Conservation (phyloP, 2,797 vertebrate genomes). For the Halcyon smyrnensis region DNA sequence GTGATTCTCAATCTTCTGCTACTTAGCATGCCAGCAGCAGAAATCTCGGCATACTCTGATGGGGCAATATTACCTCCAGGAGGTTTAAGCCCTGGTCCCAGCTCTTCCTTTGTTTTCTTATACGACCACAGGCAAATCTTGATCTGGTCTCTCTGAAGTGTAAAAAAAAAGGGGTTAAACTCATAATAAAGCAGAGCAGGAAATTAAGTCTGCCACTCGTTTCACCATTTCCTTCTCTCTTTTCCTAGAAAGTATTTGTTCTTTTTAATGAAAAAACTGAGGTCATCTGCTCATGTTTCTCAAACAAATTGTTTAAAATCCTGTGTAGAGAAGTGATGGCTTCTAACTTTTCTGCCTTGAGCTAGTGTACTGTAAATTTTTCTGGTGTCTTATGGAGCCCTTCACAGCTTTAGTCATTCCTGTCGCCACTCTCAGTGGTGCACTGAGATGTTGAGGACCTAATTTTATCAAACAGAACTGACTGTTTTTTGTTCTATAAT, state of each 20-base stretch:
- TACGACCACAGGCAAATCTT: not conserved
- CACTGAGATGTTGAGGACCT: not conserved
- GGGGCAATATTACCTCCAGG: not conserved
- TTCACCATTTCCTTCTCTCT: not conserved
- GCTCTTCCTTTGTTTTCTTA: not conserved
- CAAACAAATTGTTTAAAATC: not conserved
- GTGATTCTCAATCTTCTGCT: fast-evolving
- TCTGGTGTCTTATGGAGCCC: not conserved
- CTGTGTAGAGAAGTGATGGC: not conserved
- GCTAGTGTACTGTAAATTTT: not conserved
- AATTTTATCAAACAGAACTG: not conserved
- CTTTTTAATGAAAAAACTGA: not conserved
- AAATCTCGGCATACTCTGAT: not conserved
- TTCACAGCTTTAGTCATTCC: not conserved
- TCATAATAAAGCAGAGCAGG: not conserved
- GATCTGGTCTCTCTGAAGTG: not conserved
- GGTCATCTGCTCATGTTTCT: not conserved
- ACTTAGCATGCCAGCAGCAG: not conserved
- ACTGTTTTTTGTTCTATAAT: not conserved
- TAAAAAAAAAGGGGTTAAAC: not conserved
- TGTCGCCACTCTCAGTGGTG: not conserved
- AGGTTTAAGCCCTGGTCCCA: not conserved
- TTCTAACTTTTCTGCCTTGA: not conserved
- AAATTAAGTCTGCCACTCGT: not conserved
- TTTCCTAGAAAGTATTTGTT: not conserved